These are phyloP conservation scores for Cosmia trapezina DNA, from an alignment of 2,888 invertebrate genomes.

Conservation along the genomic window DNA sequence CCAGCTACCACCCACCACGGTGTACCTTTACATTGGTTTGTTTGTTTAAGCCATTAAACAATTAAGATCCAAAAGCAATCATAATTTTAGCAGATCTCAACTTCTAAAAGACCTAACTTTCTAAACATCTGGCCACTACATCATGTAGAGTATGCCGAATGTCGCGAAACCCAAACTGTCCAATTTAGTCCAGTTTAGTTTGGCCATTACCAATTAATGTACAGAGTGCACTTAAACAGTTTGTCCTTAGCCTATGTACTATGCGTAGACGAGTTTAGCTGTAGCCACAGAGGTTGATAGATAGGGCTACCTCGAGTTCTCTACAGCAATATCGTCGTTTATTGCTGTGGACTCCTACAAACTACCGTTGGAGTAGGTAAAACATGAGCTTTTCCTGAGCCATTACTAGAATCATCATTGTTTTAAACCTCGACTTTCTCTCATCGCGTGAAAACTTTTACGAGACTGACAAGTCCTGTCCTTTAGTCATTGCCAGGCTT, in stretches of 20 bases:
- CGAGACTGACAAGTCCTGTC: background rate
- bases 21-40: no score
- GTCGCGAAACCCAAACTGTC: constrained; percentile 30
- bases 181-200: constrained; percentile 69
- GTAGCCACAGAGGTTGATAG: constrained; percentile 10
- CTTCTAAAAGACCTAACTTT: constrained; percentile 32
- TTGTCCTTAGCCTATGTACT: constrained; percentile 69
- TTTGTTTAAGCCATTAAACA: no score
- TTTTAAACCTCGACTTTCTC: background rate
- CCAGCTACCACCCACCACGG: no score
- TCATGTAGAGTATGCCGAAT: constrained; percentile 34
- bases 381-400: background rate
- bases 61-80: background rate
- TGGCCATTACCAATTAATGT: constrained; percentile 70
- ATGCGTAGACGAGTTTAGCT: constrained; percentile 51
- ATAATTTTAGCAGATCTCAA: constrained; percentile 7
- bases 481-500: background rate
- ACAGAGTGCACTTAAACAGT: constrained; percentile 66
- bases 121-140: constrained; percentile 24
- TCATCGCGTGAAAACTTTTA: background rate
- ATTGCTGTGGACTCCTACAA: background rate
- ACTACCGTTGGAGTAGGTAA: background rate
- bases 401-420: background rate
- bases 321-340: background rate
- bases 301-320: constrained; percentile 47